These are phyloP conservation scores for Lasioglossum leucozonium DNA, from an alignment of 2,888 invertebrate species.

Conservation along the genomic window DNA sequence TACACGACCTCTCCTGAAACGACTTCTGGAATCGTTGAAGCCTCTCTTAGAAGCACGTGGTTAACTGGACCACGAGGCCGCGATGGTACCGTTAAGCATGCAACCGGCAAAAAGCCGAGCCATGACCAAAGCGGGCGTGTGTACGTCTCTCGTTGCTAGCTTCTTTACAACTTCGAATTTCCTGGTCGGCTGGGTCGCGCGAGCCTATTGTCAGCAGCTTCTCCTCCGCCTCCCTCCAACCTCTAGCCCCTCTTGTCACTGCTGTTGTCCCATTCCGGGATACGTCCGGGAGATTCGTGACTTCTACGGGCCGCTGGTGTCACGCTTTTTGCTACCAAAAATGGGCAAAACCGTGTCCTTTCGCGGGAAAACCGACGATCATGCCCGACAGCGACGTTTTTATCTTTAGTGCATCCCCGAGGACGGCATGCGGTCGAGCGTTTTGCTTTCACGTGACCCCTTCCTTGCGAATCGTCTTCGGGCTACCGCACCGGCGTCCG, in stretches of 20 bases:
- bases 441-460: not conserved
- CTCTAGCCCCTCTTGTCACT: not conserved
- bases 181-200: conserved; percentile 41
- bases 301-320: not conserved
- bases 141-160: conserved; percentile 24
- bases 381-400: not conserved
- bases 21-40: conserved; percentile 61
- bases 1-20: conserved; percentile 65
- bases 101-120: conserved; percentile 68
- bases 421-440: not conserved
- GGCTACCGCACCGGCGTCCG: too few relatives aligned
- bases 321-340: not conserved
- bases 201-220: conserved; percentile 30
- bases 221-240: too few relatives aligned
- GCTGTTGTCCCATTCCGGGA: conserved; percentile 3
- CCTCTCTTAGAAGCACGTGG: conserved; percentile 67
- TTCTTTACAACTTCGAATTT: conserved; percentile 62
- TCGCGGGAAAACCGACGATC: not conserved
- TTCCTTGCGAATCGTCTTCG: not conserved
- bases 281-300: not conserved
- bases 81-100: conserved; percentile 74
- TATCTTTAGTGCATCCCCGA: not conserved
- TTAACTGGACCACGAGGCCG: conserved; percentile 78
- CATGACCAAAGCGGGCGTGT: conserved; percentile 69
- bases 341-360: not conserved